These are phyloP conservation scores for Macroramphosus scolopax DNA, from an alignment of 2,797 vertebrate species.

Conservation along the genomic window DNA sequence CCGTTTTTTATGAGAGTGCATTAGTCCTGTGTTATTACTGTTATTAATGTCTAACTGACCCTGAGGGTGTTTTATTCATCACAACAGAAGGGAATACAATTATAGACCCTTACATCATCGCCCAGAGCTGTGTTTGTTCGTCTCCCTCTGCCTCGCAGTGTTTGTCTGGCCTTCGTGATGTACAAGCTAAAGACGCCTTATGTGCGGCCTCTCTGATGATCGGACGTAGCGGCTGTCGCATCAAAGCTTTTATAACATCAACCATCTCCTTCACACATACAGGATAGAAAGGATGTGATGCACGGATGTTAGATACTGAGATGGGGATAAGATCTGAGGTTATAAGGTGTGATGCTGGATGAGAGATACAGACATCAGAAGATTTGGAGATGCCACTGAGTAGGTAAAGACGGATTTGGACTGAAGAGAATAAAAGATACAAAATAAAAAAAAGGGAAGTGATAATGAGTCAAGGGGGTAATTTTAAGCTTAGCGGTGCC, in stretches of 20 bases:
- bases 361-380: slow-evolving; percentile 11
- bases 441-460: slow-evolving; percentile 16
- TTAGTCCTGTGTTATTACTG: not conserved
- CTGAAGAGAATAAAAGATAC: slow-evolving; percentile 33
- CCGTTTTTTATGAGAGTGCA: no score
- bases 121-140: slow-evolving; percentile 11
- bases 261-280: not conserved
- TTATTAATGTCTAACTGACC: not conserved
- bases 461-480: slow-evolving; percentile 22
- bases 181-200: no score
- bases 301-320: not conserved
- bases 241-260: slow-evolving; percentile 7
- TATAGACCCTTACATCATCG: not conserved
- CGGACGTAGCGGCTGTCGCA: no score
- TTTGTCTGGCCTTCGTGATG: no score
- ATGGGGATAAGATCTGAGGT: slow-evolving; percentile 12
- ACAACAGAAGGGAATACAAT: not conserved
- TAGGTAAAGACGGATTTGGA: no score
- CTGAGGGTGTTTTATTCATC: not conserved
- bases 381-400: slow-evolving; percentile 17
- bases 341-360: slow-evolving; percentile 9
- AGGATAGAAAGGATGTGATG: not conserved
- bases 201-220: no score
- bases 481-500: slow-evolving; percentile 35
- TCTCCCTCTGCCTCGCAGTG: no score